Evolutionary conservation across 2,797 vertebrate species (phyloP), one percentile per base, ranked within the genome.

Genomic region (Sebastes kiyomatsui): DNA sequence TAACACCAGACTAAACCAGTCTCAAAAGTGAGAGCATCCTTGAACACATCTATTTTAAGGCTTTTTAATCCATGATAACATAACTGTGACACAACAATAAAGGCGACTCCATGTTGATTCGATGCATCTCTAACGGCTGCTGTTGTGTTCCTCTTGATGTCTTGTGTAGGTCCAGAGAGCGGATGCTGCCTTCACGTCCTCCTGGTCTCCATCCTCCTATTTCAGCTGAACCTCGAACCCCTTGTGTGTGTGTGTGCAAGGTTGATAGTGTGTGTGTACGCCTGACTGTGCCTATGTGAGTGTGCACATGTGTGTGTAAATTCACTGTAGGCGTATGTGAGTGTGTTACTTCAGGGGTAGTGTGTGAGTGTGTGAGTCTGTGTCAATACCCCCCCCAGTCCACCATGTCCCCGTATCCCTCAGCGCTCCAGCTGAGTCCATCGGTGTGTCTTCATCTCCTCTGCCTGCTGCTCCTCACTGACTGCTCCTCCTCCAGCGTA

Each of bases 391-490:
- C 11, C 16, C 42, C 16, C 70, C 80, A 64, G 79, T 69, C 84
- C 79, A 83, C 32, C 80, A 93, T 93, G 93, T 90, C 80, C 78
- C 67, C 12, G 23, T 54, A 35, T 72, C 64, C 84, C 54, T 76
- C 16, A 4, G 68, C 7, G 33, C 72, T 84, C 56, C 87, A 25
- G 30, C 60, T 67, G 75, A 80, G 68, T 72, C 74, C 74, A 23
- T 46, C 10, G n/a, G 56, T 61, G 71, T 77, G 74, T 67, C 42
- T 89, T 38, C 74, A 35, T 32, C 71, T 92, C 74, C 58, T 89
- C 69, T 81, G 35, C 71, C 54, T 90, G 73, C 88, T 90, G 62
- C 70, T 90, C 64, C 27, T 83, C 59, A 16, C 67, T 2, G 30
- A 13, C 58, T 32, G 52, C 64, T 74, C 64, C 46, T 33, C n/a